These are phyloP conservation scores for Diploptera punctata DNA, from an alignment of 2,888 invertebrate species.

Conservation along the genomic window DNA sequence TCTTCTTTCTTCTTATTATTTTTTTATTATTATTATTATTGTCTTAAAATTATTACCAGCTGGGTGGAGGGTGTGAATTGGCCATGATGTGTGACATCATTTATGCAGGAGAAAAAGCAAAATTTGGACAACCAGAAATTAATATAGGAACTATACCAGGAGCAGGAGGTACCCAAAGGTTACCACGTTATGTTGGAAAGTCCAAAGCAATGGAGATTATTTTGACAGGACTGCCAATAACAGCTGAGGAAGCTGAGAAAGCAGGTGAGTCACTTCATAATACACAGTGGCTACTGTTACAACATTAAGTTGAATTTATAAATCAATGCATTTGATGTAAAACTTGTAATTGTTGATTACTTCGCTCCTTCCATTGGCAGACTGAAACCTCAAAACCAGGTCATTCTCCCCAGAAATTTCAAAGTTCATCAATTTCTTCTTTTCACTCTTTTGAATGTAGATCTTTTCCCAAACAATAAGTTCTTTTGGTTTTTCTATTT, in stretches of 20 bases:
- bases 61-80: constrained; percentile 97
- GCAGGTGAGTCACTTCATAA: constrained; percentile 79
- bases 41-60: constrained; percentile 56
- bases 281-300: too few species aligned
- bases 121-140: constrained; percentile 99
- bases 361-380: too few species aligned
- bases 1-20: too few species aligned
- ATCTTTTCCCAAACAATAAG: too few species aligned
- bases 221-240: constrained; percentile 89
- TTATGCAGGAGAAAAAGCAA: constrained; percentile 97
- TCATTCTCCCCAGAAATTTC: too few species aligned
- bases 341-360: too few species aligned
- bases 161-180: constrained; percentile 94
- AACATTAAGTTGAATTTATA: too few species aligned
- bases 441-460: too few species aligned
- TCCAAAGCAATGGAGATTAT: constrained; percentile 99
- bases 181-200: constrained; percentile 87
- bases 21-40: neutral
- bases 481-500: too few species aligned
- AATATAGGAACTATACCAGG: constrained; percentile 96
- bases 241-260: constrained; percentile 89
- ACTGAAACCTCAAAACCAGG: too few species aligned
- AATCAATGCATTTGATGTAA: too few species aligned
- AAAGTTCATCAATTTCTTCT: too few species aligned
- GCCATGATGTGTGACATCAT: constrained; percentile 99